Conservation (phyloP, 1,140 invertebrate species). For the Drosophila pruinosa region DNA sequence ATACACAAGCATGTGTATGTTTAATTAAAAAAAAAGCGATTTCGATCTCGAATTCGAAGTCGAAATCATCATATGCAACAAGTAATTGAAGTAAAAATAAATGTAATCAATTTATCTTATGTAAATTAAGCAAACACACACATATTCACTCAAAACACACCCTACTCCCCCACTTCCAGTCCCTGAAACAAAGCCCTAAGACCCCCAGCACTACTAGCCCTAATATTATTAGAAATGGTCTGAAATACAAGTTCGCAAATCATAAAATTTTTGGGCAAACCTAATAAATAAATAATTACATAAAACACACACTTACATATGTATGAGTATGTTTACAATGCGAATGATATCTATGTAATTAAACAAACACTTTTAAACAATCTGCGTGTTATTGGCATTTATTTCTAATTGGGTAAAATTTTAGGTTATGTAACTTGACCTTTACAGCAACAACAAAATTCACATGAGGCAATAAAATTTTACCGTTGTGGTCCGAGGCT, state of each 20-base stretch:
- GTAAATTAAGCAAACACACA: slow-evolving; percentile 49
- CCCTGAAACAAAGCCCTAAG: not conserved
- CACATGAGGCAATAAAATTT: no score
- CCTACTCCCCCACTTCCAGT: not conserved
- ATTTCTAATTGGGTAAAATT: no score
- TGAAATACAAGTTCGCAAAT: slow-evolving; percentile 27
- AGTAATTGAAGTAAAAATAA: slow-evolving; percentile 43
- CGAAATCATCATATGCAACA: slow-evolving; percentile 28
- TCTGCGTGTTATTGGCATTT: not conserved
- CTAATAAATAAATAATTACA: slow-evolving; percentile 9
- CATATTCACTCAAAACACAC: slow-evolving; percentile 2
- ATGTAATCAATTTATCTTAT: slow-evolving; percentile 71
- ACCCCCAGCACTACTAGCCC: slow-evolving; percentile 8
- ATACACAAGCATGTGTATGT: slow-evolving; percentile 39
- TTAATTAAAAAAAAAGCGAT: slow-evolving; percentile 30
- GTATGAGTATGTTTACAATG: slow-evolving; percentile 35
- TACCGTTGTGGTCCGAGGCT: no score
- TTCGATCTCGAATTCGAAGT: slow-evolving; percentile 9
- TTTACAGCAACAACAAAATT: no score
- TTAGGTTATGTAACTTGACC: no score
- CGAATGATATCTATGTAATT: slow-evolving; percentile 53
- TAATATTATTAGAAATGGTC: slow-evolving; percentile 35
- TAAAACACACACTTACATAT: slow-evolving; percentile 20
- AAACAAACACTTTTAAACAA: slow-evolving; percentile 53
- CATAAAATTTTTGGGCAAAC: slow-evolving; percentile 15